A percentile compares a stretch with the other conserved stretches of the same genome.
phyloP scores from a whole-genome alignment of 2,888 invertebrate genomes.

The Clistopyga incitator region DNA sequence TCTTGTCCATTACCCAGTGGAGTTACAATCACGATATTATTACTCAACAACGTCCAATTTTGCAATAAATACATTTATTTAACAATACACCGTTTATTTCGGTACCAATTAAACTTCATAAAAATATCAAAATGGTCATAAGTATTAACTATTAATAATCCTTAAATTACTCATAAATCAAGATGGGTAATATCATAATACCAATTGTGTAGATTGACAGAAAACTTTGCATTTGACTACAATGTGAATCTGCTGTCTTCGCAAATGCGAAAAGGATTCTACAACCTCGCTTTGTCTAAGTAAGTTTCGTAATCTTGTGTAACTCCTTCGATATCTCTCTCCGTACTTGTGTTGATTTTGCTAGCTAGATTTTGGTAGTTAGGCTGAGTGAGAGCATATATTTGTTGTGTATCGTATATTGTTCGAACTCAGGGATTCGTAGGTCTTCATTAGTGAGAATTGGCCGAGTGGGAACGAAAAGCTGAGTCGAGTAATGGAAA shows the following conservation, averaged over 20 bases:
- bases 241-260: not conserved
- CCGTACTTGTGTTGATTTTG: not conserved
- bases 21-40: too few relatives aligned
- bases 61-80: too few relatives aligned
- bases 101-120: not conserved
- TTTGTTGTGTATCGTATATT: conserved; percentile 72
- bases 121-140: too few relatives aligned
- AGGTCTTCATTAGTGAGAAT: conserved; percentile 74
- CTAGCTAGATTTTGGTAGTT: conserved; percentile 44
- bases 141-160: too few relatives aligned
- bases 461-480: conserved; percentile 55
- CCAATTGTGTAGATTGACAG: too few relatives aligned
- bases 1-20: too few relatives aligned
- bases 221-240: not conserved
- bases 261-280: not conserved
- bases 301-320: conserved; percentile 2
- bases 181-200: too few relatives aligned
- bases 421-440: conserved; percentile 70
- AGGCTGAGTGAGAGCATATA: conserved; percentile 73
- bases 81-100: too few relatives aligned
- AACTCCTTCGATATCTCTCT: conserved; percentile 1
- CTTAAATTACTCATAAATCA: too few relatives aligned
- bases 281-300: not conserved
- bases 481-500: not conserved
- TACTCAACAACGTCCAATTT: too few relatives aligned